Conservation (phyloP, 2,888 invertebrate species). For the Dermolepida albohirtum region DNA sequence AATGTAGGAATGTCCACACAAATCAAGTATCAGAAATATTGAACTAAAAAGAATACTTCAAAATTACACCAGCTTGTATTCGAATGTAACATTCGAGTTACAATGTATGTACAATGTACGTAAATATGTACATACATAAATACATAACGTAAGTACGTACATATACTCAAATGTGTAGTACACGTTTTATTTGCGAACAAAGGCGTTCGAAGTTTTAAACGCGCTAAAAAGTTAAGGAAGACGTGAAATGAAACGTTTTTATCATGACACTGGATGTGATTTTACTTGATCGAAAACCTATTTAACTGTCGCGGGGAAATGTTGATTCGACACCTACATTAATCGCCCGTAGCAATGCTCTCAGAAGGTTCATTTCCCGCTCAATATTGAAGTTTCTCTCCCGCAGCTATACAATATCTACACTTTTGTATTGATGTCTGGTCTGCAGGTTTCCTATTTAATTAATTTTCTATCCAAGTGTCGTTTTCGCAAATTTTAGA, state of each 20-base stretch:
- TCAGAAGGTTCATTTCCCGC: slow-evolving; percentile 45
- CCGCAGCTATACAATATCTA: slow-evolving; percentile 48
- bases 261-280: slow-evolving; percentile 12
- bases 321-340: slow-evolving; percentile 44
- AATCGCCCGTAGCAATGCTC: slow-evolving; percentile 38
- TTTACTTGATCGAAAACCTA: slow-evolving; percentile 32
- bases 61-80: too few relatives aligned
- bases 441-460: neutral
- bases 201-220: too few relatives aligned
- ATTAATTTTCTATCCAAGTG: neutral
- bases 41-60: too few relatives aligned
- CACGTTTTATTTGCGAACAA: too few relatives aligned
- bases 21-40: too few relatives aligned
- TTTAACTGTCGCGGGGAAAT: slow-evolving; percentile 38
- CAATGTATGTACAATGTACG: too few relatives aligned
- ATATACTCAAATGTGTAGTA: too few relatives aligned
- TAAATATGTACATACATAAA: too few relatives aligned
- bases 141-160: too few relatives aligned
- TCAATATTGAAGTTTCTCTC: slow-evolving; percentile 46
- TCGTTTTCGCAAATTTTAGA: neutral
- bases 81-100: too few relatives aligned
- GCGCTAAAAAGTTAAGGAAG: slow-evolving; percentile 14
- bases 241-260: slow-evolving; percentile 7
- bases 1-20: too few relatives aligned
- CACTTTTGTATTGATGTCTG: slow-evolving; percentile 44